Base-by-base conservation (phyloP, 2,888 invertebrate genomes). In the Netelia fuscicornis region DNA sequence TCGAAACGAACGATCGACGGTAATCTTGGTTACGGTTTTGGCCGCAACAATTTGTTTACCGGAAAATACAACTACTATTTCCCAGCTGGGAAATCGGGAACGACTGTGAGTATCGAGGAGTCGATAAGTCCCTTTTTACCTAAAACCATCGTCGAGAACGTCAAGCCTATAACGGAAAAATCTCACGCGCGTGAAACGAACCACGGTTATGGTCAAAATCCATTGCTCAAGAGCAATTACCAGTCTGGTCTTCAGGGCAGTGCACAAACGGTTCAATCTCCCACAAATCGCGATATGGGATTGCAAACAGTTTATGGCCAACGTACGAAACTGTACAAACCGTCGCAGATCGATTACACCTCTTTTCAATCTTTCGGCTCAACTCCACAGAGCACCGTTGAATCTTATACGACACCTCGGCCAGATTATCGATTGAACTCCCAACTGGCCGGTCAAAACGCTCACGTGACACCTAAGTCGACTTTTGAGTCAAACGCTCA, bases 1-100 rank as follows among this genome's bases (percentile, higher is more conserved):
- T 89, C 91, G 0, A 97, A 97, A 90, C 94, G 97, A 87, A 97
- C 97, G 0, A 96, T 97, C 13, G 96, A 97, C 86, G 95, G 96
- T 0, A 96, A 96, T 68, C 94, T 97, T 11, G 97, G 97, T 81
- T 97, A 96, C 91, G 96, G 96, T 8, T 96, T 95, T 86, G 94
- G 94, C 88, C 94, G 94, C 1, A 95, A 95, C 87, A 94, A 94
- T 86, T 54, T 93, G 0, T 90, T 91, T 23, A 81, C 85, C 0
- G 91, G 91, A 1, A 92, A 90, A 67, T 91, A 91, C 71, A 93
- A 93, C 44, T 93, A 92, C 23, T 92, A 93, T 74, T 93, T 93
- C 58, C 93, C 93, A 2, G 89, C 89, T 6, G 93, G 92, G 2
- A 92, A 93, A 80, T 88, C 92, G 1, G 93, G 93, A 5, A 93